Evolutionary conservation across 2,797 vertebrate genomes (phyloP), one percentile per base, ranked within the genome.

Genomic region (Hoplostethus atlanticus): DNA sequence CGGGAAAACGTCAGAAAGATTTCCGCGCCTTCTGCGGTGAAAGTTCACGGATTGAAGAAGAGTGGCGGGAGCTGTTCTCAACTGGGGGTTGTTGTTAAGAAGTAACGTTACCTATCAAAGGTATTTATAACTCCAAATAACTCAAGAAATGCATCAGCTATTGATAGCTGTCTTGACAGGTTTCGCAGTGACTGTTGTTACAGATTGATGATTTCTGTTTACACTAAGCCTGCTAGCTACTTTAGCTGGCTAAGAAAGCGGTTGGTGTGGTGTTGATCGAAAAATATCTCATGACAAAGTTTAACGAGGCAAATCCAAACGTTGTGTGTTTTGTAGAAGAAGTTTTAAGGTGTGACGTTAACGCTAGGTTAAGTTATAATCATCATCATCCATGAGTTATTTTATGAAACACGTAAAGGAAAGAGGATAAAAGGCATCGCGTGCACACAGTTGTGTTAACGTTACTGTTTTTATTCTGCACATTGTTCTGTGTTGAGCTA

Each of bases 61-160:
- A 80, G 79, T 94, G 94, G 94, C 94, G 94, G 92, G 94, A 94
- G 91, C 48, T 76, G 57, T 72, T 83, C 75, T 87, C 70, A 68
- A 51, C 5, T 13, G 6, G 38, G 53, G 46, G 3, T 21, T 46
- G 65, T 25, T 15, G 65, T 17, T 1, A 15, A 59, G 62, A 65
- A 53, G 36, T 4, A 16, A 16, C 28, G 28, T 3, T 28, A 28
- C 28, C 47, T 6, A 12, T 61, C 30, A 56, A 11, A 55, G 51
- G 61, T 72, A 71, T 61, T 21, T 44, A 21, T 56, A 42, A 9
- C 15, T 28, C 17, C 1, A 0, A 28, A 28, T 28, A 28, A 28
- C 28, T 28, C 5, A 6, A 16, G 11, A 67, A 62, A 62, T 1
- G 15, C 13, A 16, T 0, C 61, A 3, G 25, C 4, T 0, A 0